Conservation (phyloP, 2,888 invertebrate genomes). For the Nudaria mundana region DNA sequence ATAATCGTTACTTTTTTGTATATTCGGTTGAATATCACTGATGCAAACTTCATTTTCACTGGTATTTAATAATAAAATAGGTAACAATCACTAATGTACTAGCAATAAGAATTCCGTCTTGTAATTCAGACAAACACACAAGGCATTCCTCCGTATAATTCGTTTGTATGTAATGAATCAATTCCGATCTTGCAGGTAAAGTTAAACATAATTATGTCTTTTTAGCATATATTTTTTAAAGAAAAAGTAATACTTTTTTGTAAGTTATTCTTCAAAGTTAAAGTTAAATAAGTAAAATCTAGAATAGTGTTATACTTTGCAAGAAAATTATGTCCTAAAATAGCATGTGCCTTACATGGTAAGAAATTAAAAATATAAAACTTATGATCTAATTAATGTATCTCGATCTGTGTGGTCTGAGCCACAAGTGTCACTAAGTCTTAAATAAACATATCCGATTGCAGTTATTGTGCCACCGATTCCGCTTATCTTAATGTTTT, state of each 20-base stretch:
- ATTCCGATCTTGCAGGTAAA: constrained; percentile 12
- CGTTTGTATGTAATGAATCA: constrained; percentile 7
- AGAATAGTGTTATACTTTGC: background rate
- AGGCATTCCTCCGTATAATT: constrained; percentile 5
- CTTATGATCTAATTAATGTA: constrained; percentile 2
- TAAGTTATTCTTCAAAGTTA: background rate
- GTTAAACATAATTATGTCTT: background rate
- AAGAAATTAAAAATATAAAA: constrained; percentile 11
- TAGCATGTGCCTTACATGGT: background rate
- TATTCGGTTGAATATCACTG: background rate
- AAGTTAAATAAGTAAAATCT: background rate
- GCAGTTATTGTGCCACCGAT: constrained; percentile 12
- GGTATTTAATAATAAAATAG: constrained; percentile 15
- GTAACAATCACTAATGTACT: constrained; percentile 7
- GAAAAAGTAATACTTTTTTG: too few species aligned
- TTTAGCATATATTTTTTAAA: too few species aligned
- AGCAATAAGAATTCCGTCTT: constrained; percentile 6
- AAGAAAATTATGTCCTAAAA: constrained; percentile 2
- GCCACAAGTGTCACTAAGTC: background rate
- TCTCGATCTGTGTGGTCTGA: too few species aligned
- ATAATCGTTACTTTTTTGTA: background rate
- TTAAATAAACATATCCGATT: constrained; percentile 11
- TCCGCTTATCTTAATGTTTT: constrained; percentile 11
- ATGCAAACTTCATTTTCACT: constrained; percentile 6
- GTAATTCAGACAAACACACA: constrained; percentile 4